Evolutionary conservation across 2,113 vertebrate genomes (phyloP), one percentile per base, ranked within the genome.

Genomic region (Corythoichthys haematopterus): DNA sequence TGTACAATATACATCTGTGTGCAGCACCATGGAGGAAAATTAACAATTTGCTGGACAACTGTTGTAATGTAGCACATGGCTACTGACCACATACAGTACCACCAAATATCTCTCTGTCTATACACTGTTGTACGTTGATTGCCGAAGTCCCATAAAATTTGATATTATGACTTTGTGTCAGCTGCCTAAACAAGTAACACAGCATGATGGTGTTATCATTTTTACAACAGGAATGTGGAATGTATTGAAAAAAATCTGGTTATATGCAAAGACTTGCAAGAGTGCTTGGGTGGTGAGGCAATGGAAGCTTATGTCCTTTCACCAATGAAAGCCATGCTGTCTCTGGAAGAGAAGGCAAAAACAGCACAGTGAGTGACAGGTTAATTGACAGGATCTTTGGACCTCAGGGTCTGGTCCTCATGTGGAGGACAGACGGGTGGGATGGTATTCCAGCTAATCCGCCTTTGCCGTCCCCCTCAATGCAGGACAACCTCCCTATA

Each of bases 321-420:
- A 72, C 81, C 75, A 75, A 69, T 75, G 85, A 86, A 86, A 88
- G 85, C 79, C 82, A 81, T 79, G 68, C 76, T 88, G 83, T 88
- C 81, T 84, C 77, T 16, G 70, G 13, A 48, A 71, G 64, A 72
- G 12, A 53, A 66, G 63, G 64, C 66, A 56, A 74, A 82, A 81
- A 75, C 68, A 82, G 71, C 63, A 67, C 78, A 84, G 64, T 90
- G 89, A 91, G 81, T 91, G 90, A 92, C 88, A 89, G 84, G 87
- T 84, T 90, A 91, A 91, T 91, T 90, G 88, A 80, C 10, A 65
- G 79, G 87, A 88, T 88, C 82, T 84, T 72, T 83, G 75, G 77
- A 83, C 77, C 84, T 80, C 53, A 69, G 76, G 82, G 81, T 70
- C 82, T 68, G 75, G 80, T 84, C 83, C 80, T 84, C 88, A 90